Base-by-base conservation (phyloP, 1,140 invertebrate genomes). In the Tetramorium parvispinum region DNA sequence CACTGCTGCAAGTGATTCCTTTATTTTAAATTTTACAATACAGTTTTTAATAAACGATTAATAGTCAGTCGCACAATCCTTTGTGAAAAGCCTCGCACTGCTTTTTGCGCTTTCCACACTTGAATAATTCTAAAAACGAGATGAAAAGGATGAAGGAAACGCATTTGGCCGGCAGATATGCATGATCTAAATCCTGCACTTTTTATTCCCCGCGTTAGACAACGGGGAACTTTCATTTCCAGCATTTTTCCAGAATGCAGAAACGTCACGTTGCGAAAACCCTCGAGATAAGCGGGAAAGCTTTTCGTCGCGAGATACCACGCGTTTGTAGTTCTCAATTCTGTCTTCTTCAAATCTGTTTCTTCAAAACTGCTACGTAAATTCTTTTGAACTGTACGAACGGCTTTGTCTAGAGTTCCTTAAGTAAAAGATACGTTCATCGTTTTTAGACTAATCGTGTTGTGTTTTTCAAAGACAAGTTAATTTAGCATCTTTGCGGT, bases 151-250 rank as follows among this genome's bases (percentile, higher is more conserved):
- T 21, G 27, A 8, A 21, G 27, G 4, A 37, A 73, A 6, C n/a
- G 5, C 49, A 55, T 55, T 55, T 73, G 10, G 27, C 18, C 18
- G 37, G 4, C 16, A 53, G 32, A 55, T 53, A 55, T 73, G 11
- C 27, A 73, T 55, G 55, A 73, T 73, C 51, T 55, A 37, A 73
- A 73, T 73, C 10, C 70, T 21, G 18, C 32, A 40, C 16, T 75
- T 49, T 68, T 68, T 49, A 68, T 24, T 7, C 6, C 4, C 8
- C 37, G n/a, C 37, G 21, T 66, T 66, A 43, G 37, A 40, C 51
- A 13, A 73, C 32, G 11, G 32, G 8, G 43, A 57, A 75, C 51
- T 75, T 75, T 75, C 37, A 43, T 75, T 53, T 75, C 51, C 18
- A 7, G 11, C n/a, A 57, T 75, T 55, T 73, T 73, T 73, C 49